Evolutionary conservation across 2,797 vertebrate genomes (phyloP).

Genomic region (Coilia nasus): DNA sequence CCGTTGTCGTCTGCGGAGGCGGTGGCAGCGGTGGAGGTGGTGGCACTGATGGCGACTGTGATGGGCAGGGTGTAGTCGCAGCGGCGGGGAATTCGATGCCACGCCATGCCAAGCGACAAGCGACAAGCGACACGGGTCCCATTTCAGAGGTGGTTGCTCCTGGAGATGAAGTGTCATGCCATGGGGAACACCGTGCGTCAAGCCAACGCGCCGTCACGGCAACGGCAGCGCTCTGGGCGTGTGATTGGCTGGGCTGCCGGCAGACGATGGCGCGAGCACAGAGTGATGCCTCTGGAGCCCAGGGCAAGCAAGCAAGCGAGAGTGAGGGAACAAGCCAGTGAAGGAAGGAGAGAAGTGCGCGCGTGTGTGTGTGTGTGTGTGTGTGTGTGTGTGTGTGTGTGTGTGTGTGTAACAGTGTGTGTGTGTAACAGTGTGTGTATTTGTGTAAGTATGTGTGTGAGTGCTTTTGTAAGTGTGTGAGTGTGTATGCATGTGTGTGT

Average conservation of each 20-base stretch:
- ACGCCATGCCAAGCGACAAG: too few species aligned
- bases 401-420: slow-evolving; percentile 1
- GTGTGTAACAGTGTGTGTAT: too few species aligned
- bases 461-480: not conserved
- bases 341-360: not conserved
- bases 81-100: too few species aligned
- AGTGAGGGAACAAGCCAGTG: slow-evolving; percentile 30
- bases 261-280: slow-evolving; percentile 51
- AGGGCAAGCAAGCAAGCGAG: not conserved
- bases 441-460: not conserved
- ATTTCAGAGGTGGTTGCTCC: slow-evolving; percentile 34
- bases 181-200: slow-evolving; percentile 58
- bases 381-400: not conserved
- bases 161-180: slow-evolving; percentile 52
- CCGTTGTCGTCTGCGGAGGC: not conserved
- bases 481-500: too few species aligned
- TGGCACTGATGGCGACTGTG: not conserved
- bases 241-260: slow-evolving; percentile 59
- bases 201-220: slow-evolving; percentile 56
- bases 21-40: not conserved
- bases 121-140: too few species aligned
- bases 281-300: slow-evolving; percentile 29
- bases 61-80: not conserved
- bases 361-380: not conserved
- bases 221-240: slow-evolving; percentile 67